Conservation (phyloP, 1,140 invertebrate species). For the Apocrypta bakeri region DNA sequence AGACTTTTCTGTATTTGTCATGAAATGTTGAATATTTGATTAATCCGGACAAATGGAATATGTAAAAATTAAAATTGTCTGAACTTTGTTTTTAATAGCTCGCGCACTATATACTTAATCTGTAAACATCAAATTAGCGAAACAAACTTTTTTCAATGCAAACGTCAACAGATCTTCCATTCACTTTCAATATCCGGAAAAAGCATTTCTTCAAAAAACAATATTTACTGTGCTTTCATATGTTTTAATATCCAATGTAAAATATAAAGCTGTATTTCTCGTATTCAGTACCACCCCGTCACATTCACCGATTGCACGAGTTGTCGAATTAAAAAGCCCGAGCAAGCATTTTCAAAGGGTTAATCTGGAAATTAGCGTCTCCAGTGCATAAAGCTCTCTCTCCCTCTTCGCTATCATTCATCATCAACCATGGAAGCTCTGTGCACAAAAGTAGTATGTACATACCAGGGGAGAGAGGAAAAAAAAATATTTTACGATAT, state of each 20-base stretch:
- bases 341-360: neutral
- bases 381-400: neutral
- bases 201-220: neutral
- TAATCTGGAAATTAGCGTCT: constrained; percentile 20
- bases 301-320: neutral
- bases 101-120: too few species aligned
- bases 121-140: too few species aligned
- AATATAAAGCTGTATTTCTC: neutral
- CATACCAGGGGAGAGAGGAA: neutral
- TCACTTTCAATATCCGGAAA: neutral
- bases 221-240: neutral
- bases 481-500: neutral
- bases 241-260: neutral
- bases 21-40: too few species aligned
- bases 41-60: too few species aligned
- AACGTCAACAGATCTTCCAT: neutral
- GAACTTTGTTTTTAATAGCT: too few species aligned
- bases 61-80: too few species aligned
- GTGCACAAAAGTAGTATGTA: neutral
- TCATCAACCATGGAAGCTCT: neutral
- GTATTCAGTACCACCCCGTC: neutral
- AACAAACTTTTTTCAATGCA: neutral
- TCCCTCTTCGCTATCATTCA: neutral
- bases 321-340: neutral
- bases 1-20: too few species aligned